A percentile compares a stretch with the other conserved stretches of the same genome.
Evolutionary conservation across 2,113 vertebrate genomes (phyloP).

Genomic region (Psephotus haematonotus): DNA sequence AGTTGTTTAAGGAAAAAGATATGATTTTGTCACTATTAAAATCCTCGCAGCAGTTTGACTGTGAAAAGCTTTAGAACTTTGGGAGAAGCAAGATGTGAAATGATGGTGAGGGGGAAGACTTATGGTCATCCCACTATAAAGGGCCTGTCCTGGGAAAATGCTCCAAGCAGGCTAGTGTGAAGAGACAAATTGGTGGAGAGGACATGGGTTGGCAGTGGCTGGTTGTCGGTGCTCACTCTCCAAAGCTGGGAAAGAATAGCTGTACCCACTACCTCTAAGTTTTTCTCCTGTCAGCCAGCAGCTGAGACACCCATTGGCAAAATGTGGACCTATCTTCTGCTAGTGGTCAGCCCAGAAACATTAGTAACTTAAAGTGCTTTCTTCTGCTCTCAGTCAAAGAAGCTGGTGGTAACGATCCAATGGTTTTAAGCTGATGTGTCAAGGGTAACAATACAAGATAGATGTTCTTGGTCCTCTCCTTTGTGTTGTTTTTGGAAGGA

Average conservation of each 20-base stretch:
- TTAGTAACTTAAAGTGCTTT: neutral
- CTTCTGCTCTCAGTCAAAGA: neutral
- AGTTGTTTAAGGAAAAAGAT: neutral
- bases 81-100: neutral
- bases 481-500: neutral
- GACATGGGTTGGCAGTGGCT: neutral
- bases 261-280: neutral
- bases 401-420: neutral
- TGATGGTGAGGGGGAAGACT: neutral
- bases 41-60: neutral
- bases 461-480: neutral
- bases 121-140: neutral
- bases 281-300: neutral
- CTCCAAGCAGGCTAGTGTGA: neutral
- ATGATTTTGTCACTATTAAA: neutral
- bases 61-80: neutral
- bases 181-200: neutral
- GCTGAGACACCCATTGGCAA: neutral
- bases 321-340: neutral
- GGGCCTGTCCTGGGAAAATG: neutral
- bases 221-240: neutral
- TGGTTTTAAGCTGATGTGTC: neutral
- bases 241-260: neutral
- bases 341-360: neutral
- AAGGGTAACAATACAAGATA: fast-evolving